These are phyloP conservation scores for Diplosoma virens DNA, from an alignment of 23 tunicate species.

Conservation along the genomic window DNA sequence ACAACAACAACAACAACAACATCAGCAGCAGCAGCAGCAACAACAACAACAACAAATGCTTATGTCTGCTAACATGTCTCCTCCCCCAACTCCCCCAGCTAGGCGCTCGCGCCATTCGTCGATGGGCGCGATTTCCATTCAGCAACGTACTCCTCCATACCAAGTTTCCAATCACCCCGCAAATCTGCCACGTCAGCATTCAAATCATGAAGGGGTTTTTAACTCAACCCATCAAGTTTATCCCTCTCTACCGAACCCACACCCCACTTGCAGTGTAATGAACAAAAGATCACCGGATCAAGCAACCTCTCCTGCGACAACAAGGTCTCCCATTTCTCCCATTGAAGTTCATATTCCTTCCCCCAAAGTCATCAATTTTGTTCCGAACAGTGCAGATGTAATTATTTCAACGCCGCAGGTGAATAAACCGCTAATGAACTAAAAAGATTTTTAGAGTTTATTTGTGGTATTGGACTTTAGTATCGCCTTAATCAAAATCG, in stretches of 20 bases:
- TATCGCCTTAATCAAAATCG: no score
- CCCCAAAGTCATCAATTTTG: constrained; percentile 39
- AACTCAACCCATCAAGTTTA: not conserved
- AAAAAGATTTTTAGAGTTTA: no score
- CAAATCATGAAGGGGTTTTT: not conserved
- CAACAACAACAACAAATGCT: not conserved
- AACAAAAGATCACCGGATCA: not conserved
- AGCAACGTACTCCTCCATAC: not conserved
- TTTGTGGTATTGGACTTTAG: no score
- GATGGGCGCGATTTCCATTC: not conserved
- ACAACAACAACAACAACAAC: not conserved
- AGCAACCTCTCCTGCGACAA: not conserved
- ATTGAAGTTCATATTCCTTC: constrained; percentile 43
- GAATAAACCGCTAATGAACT: no score
- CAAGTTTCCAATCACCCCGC: not conserved
- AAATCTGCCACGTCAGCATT: not conserved
- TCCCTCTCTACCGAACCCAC: not conserved
- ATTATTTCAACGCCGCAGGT: constrained; percentile 65
- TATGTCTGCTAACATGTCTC: no score
- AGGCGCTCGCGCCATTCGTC: constrained; percentile 7
- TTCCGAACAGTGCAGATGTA: constrained; percentile 43
- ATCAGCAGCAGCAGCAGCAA: not conserved
- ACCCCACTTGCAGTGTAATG: not conserved
- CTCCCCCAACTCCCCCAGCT: not conserved
- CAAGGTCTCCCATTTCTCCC: not conserved